Conservation (phyloP, 2,113 vertebrate species). For the Oreochromis niloticus region DNA sequence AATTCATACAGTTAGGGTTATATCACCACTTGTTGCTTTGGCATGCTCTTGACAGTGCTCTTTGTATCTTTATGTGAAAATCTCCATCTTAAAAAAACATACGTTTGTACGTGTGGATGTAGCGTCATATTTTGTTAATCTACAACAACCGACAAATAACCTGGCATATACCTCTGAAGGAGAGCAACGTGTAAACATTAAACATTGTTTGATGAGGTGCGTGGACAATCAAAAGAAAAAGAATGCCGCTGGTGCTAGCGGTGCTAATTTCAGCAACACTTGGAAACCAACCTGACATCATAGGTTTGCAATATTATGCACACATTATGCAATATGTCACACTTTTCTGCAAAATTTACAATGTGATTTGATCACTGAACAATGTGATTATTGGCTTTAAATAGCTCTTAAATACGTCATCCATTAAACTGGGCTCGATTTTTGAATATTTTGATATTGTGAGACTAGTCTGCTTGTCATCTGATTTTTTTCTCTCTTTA, state of each 20-base stretch:
- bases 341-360: not conserved
- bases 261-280: not conserved
- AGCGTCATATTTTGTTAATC: not conserved
- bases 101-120: not conserved
- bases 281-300: not conserved
- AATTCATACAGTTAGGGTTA: not conserved
- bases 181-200: not conserved
- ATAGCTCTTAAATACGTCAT: not conserved
- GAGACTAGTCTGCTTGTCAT: not conserved
- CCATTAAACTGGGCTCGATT: not conserved
- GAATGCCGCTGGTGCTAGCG: not conserved
- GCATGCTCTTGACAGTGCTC: not conserved
- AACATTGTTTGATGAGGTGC: not conserved
- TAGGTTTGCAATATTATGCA: not conserved
- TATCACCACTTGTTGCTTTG: not conserved
- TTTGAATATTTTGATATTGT: not conserved
- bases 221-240: not conserved
- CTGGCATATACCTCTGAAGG: not conserved
- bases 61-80: not conserved
- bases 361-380: not conserved
- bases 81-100: not conserved
- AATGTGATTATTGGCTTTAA: not conserved
- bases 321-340: not conserved
- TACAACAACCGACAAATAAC: not conserved
- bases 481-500: not conserved